phyloP scores from a whole-genome alignment of 2,797 vertebrate species.

The Epinephelus coioides region DNA sequence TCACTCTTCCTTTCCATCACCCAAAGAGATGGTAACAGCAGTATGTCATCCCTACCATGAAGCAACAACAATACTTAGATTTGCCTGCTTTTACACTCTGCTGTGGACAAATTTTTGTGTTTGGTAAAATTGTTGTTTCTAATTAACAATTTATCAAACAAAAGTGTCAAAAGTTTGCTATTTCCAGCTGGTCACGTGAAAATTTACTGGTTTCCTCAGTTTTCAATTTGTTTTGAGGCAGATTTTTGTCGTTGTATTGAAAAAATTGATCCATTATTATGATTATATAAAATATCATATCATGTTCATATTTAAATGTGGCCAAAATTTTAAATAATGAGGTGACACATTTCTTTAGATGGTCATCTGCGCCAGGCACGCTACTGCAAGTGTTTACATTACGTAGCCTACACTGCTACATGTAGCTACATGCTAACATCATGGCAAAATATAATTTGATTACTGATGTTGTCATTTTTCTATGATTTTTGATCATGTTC shows the following conservation, averaged over 20 bases:
- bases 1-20: conserved; percentile 58
- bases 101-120: conserved; percentile 43
- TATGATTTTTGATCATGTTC: too few species aligned
- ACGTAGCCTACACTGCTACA: too few species aligned
- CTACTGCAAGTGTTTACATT: too few species aligned
- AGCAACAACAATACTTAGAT: conserved; percentile 42
- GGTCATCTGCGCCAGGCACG: too few species aligned
- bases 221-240: neutral
- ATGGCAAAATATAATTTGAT: too few species aligned
- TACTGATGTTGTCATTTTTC: too few species aligned
- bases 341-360: too few species aligned
- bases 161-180: neutral
- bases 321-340: too few species aligned
- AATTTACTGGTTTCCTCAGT: neutral
- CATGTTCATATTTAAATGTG: too few species aligned
- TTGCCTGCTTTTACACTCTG: conserved; percentile 30
- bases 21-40: conserved; percentile 59
- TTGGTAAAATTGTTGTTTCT: neutral
- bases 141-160: neutral
- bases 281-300: too few species aligned
- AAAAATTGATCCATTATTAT: neutral
- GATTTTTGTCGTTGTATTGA: neutral
- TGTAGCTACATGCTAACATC: too few species aligned
- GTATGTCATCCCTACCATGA: conserved; percentile 43
- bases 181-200: too few species aligned